phyloP scores from a whole-genome alignment of 2,113 vertebrate species.

The Poeciliopsis retropinna region DNA sequence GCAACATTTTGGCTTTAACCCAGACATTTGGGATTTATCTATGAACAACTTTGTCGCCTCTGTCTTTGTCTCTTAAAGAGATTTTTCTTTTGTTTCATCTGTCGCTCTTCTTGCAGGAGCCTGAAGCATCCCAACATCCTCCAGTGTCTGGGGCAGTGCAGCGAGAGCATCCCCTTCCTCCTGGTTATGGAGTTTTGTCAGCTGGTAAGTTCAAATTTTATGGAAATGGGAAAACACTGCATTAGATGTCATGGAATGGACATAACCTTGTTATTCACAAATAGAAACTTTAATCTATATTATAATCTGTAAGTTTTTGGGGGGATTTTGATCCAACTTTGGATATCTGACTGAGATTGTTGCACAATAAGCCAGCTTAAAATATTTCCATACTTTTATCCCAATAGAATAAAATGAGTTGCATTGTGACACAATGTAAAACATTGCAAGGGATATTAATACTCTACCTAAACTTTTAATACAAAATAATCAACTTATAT shows the following conservation, averaged over 20 bases:
- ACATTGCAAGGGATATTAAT: neutral
- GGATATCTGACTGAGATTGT: neutral
- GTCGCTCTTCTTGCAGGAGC: conserved; percentile 74
- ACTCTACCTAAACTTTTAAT: neutral
- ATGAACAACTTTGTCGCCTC: conserved; percentile 11
- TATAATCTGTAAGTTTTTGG: neutral
- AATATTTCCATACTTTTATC: neutral
- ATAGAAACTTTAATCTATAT: neutral
- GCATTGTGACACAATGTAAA: neutral
- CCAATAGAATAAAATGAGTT: no score
- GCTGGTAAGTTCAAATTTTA: conserved; percentile 77
- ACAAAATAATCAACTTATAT: neutral
- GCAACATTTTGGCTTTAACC: conserved; percentile 32
- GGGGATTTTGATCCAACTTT: neutral
- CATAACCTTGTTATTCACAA: neutral
- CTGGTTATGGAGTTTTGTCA: conserved; percentile 96
- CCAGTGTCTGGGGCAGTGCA: conserved; percentile 91
- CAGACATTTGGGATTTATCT: conserved; percentile 7
- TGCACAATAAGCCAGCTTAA: neutral
- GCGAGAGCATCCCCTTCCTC: conserved; percentile 88
- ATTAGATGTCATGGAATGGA: neutral
- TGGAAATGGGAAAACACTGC: neutral
- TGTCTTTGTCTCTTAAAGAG: neutral
- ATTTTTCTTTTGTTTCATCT: neutral
- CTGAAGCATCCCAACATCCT: conserved; percentile 92